Conservation (phyloP, 1,140 invertebrate species). For the Mactra quadrangularis region DNA sequence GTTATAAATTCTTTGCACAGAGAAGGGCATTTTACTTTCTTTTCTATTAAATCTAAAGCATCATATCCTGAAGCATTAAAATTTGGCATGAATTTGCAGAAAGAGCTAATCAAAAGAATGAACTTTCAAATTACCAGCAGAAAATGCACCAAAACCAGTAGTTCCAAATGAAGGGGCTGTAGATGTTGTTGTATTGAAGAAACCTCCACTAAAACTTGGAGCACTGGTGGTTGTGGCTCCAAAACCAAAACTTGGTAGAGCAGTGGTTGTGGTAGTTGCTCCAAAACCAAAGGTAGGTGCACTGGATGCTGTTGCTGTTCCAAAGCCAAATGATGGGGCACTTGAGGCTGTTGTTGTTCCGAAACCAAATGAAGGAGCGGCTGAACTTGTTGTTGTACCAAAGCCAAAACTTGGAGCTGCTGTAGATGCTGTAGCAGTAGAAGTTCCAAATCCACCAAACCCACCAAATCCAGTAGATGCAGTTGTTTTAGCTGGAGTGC, state of each 20-base stretch:
- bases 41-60: no score
- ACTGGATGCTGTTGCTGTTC: constrained; percentile 34
- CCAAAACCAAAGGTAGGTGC: constrained; percentile 58
- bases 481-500: constrained; percentile 36
- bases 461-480: constrained; percentile 30
- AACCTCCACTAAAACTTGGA: constrained; percentile 51
- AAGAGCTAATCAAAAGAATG: no score
- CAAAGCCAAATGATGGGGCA: constrained; percentile 63
- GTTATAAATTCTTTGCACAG: no score
- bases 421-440: constrained; percentile 29
- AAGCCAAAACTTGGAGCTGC: constrained; percentile 64
- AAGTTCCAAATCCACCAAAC: background rate
- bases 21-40: no score
- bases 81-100: no score
- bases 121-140: constrained; percentile 20
- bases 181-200: background rate
- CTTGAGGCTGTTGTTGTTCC: constrained; percentile 62
- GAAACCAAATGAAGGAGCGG: constrained; percentile 60
- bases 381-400: constrained; percentile 62
- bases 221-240: constrained; percentile 40
- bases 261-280: constrained; percentile 33
- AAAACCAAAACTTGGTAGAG: constrained; percentile 83
- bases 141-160: background rate
- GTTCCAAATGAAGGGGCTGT: constrained; percentile 28
- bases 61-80: no score